These are phyloP conservation scores for Neodiprion lecontei DNA, from an alignment of 1,140 invertebrate genomes.

Conservation along the genomic window DNA sequence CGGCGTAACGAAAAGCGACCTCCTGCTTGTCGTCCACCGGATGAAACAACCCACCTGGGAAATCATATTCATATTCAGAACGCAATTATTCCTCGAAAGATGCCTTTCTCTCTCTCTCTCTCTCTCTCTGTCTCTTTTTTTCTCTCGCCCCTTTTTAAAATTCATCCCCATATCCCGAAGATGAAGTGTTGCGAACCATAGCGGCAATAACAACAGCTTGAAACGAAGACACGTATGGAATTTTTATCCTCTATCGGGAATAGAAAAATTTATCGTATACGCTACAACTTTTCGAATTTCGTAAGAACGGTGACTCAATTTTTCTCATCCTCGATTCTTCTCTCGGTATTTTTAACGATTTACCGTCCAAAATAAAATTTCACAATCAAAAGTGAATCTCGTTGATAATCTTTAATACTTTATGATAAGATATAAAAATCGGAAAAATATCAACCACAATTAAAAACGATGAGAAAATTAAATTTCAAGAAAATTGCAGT, in stretches of 20 bases:
- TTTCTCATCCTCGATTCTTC: no score
- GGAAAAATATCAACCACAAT: no score
- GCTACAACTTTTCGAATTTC: no score
- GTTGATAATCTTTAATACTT: no score
- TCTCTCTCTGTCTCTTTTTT: constrained; percentile 29
- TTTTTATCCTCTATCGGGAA: neutral
- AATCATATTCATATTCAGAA: constrained; percentile 41
- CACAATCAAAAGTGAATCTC: no score
- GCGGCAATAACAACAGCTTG: neutral
- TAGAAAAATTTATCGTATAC: no score
- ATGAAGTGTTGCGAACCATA: neutral
- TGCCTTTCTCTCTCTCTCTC: neutral
- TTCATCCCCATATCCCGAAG: constrained; percentile 1
- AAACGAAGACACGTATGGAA: neutral
- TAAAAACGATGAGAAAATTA: no score
- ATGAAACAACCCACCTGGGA: constrained; percentile 88
- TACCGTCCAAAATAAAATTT: no score
- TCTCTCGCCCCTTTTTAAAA: neutral
- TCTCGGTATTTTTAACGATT: no score
- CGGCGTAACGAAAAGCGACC: constrained; percentile 88
- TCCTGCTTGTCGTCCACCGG: constrained; percentile 83
- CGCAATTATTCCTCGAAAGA: constrained; percentile 3
- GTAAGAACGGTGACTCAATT: no score
- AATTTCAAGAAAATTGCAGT: no score
- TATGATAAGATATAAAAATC: no score